Evolutionary conservation across 37 sponge, comb jelly and placozoan species (phyloP).

Genomic region (Dysidea cf. avara): DNA sequence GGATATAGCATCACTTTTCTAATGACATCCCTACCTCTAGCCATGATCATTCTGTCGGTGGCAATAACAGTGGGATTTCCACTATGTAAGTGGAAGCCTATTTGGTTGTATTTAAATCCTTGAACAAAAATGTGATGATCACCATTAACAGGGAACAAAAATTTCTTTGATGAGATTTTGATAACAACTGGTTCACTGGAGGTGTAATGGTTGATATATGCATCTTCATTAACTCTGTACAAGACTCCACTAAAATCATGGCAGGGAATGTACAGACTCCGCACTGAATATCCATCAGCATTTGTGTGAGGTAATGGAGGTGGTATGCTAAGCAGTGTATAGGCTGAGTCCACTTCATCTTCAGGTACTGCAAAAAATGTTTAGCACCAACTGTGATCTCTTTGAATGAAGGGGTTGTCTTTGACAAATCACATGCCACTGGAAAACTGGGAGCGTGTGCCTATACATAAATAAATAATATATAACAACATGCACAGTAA

Average conservation of each 20-base stretch:
- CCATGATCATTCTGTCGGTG: neutral
- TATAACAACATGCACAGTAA: no score
- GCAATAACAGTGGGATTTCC: slow-evolving; percentile 11
- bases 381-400: no score
- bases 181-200: slow-evolving; percentile 6
- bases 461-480: neutral
- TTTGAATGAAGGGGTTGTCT: no score
- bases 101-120: slow-evolving; percentile 2
- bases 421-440: slow-evolving; percentile 1
- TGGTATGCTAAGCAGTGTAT: no score
- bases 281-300: neutral
- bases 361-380: no score
- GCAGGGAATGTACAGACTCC: slow-evolving; percentile 21
- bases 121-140: slow-evolving; percentile 3
- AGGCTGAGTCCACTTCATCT: no score
- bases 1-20: slow-evolving; percentile 45
- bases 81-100: neutral
- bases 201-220: neutral
- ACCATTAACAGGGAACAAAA: neutral
- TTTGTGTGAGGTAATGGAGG: neutral
- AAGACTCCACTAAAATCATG: slow-evolving; percentile 12
- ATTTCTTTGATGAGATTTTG: neutral
- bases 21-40: slow-evolving; percentile 1
- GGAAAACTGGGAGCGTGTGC: neutral
- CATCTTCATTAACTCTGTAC: slow-evolving; percentile 14